These are phyloP conservation scores for Herminia tarsipennalis DNA, from an alignment of 2,888 invertebrate genomes.

Conservation along the genomic window DNA sequence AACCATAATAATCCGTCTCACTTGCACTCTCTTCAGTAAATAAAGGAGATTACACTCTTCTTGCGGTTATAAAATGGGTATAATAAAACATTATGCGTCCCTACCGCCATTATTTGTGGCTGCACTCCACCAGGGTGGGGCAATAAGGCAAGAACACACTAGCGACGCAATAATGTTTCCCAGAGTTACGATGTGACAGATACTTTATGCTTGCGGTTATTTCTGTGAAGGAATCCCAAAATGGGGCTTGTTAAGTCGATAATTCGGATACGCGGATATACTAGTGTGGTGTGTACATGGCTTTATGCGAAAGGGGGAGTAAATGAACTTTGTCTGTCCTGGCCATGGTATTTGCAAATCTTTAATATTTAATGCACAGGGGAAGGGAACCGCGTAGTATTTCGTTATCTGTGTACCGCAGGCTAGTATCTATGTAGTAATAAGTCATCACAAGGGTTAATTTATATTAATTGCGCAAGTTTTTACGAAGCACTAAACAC, in stretches of 20 bases:
- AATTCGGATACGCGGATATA: slow-evolving; percentile 34
- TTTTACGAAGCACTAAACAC: slow-evolving; percentile 5
- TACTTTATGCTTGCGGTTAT: slow-evolving; percentile 60
- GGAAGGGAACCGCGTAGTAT: slow-evolving; percentile 51
- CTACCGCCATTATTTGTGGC: slow-evolving; percentile 70
- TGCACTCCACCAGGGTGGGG: slow-evolving; percentile 67
- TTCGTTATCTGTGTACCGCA: slow-evolving; percentile 69
- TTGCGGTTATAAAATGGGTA: slow-evolving; percentile 73
- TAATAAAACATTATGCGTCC: slow-evolving; percentile 80
- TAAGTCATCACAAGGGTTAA: slow-evolving; percentile 33
- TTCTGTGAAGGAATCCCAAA: slow-evolving; percentile 41
- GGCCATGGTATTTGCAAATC: slow-evolving; percentile 70
- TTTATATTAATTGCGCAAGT: slow-evolving; percentile 18
- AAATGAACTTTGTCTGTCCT: slow-evolving; percentile 50
- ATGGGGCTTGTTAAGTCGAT: slow-evolving; percentile 48
- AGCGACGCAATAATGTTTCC: slow-evolving; percentile 54
- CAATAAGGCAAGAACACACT: slow-evolving; percentile 65
- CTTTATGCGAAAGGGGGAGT: slow-evolving; percentile 55
- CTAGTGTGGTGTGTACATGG: slow-evolving; percentile 52
- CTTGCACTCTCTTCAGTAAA: slow-evolving; percentile 66
- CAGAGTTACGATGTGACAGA: slow-evolving; percentile 55
- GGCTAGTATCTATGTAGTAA: slow-evolving; percentile 40
- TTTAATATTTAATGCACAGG: slow-evolving; percentile 74
- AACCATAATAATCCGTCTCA: slow-evolving; percentile 61
- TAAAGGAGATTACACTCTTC: slow-evolving; percentile 77